These are phyloP conservation scores for Morpho achilles DNA, from an alignment of 2,888 invertebrate genomes.

Conservation along the genomic window DNA sequence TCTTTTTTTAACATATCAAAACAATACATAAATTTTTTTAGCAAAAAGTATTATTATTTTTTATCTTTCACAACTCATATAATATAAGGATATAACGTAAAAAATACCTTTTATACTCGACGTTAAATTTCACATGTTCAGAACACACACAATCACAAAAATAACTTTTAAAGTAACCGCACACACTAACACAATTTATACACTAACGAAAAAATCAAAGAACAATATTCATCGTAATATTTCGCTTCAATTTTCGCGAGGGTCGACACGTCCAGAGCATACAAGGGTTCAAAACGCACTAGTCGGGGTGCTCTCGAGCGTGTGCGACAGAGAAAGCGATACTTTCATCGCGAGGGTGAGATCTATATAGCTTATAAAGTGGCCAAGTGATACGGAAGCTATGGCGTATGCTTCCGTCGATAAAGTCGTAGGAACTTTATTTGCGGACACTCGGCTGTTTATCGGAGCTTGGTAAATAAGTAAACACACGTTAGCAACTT, in stretches of 20 bases:
- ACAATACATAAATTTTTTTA: too few relatives aligned
- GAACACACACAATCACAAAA: slow-evolving; percentile 9
- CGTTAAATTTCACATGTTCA: slow-evolving; percentile 5
- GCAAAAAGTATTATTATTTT: too few relatives aligned
- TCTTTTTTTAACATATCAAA: too few relatives aligned
- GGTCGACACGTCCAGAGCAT: slow-evolving; percentile 36
- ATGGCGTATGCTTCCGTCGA: slow-evolving; percentile 22
- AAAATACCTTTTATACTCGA: slow-evolving; percentile 11
- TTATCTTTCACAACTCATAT: too few relatives aligned
- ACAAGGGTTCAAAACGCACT: slow-evolving; percentile 52
- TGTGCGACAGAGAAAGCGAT: slow-evolving; percentile 37
- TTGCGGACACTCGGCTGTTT: slow-evolving; percentile 13
- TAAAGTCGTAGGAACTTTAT: slow-evolving; percentile 15
- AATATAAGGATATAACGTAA: too few relatives aligned
- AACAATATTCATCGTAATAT: slow-evolving; percentile 34
- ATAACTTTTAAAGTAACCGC: slow-evolving; percentile 7
- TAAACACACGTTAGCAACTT: not conserved
- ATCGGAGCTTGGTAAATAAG: slow-evolving; percentile 6
- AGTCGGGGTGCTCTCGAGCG: slow-evolving; percentile 41
- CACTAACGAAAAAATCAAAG: slow-evolving; percentile 18
- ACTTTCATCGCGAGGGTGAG: slow-evolving; percentile 36
- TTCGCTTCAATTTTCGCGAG: slow-evolving; percentile 15
- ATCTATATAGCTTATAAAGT: slow-evolving; percentile 44
- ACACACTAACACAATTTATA: slow-evolving; percentile 8
- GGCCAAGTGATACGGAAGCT: slow-evolving; percentile 31